Percentiles rank a stretch among this genome's conserved stretches.
These are phyloP conservation scores for Caranx melampygus DNA, from an alignment of 2,113 vertebrate genomes.

Conservation along the genomic window DNA sequence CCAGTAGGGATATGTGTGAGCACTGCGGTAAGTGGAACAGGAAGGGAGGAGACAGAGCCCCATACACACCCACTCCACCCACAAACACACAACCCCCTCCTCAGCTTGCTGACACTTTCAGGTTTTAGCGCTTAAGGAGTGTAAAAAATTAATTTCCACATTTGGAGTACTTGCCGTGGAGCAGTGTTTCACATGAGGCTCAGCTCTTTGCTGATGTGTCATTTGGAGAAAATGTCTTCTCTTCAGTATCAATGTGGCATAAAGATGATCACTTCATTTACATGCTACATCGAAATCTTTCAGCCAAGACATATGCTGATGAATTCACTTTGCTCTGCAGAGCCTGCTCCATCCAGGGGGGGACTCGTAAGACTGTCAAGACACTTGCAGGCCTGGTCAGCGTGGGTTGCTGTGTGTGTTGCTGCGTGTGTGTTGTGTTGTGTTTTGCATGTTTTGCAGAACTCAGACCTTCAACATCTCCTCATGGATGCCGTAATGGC, in stretches of 20 bases:
- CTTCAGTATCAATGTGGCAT: constrained; percentile 38
- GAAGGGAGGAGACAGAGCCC: constrained; percentile 30
- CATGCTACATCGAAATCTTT: constrained; percentile 54
- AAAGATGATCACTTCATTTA: constrained; percentile 53
- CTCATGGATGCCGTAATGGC: constrained; percentile 95
- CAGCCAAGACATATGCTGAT: constrained; percentile 48
- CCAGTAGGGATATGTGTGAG: constrained; percentile 38
- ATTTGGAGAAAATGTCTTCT: constrained; percentile 59
- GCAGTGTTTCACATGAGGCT: constrained; percentile 55
- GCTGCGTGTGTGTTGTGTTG: constrained; percentile 12
- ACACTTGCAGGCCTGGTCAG: constrained; percentile 9
- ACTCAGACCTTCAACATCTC: constrained; percentile 96
- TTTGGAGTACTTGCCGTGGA: constrained; percentile 13
- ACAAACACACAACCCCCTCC: not conserved
- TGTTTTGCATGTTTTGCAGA: constrained; percentile 16
- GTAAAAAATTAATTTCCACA: constrained; percentile 58
- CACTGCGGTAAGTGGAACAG: constrained; percentile 69
- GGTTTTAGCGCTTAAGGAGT: constrained; percentile 40
- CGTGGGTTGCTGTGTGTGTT: constrained; percentile 2
- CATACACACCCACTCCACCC: not conserved
- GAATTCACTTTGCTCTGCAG: constrained; percentile 24
- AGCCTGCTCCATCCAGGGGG: not conserved
- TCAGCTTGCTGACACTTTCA: constrained; percentile 51
- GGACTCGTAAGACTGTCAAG: constrained; percentile 26
- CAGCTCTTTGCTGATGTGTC: constrained; percentile 64